Evolutionary conservation across 2,888 invertebrate species (phyloP).

Genomic region (Watsonalla binaria): DNA sequence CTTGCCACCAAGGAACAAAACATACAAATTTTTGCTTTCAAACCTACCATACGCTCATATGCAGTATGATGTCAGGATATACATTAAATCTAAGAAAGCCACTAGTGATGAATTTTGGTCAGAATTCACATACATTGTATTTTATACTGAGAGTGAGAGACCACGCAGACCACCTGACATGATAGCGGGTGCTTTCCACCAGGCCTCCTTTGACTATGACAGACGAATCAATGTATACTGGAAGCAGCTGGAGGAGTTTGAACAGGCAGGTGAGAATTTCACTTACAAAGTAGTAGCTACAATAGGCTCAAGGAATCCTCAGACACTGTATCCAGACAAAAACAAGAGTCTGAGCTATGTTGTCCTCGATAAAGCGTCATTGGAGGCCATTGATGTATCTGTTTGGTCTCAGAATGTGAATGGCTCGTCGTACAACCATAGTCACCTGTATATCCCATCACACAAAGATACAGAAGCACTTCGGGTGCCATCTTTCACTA

Average conservation of each 20-base stretch:
- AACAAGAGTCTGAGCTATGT: slow-evolving; percentile 81
- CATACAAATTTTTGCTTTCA: slow-evolving; percentile 66
- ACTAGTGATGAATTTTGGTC: slow-evolving; percentile 84
- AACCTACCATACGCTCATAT: slow-evolving; percentile 82
- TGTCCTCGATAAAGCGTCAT: slow-evolving; percentile 72
- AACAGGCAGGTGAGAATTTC: slow-evolving; percentile 87
- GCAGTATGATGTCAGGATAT: slow-evolving; percentile 85
- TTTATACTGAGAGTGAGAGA: slow-evolving; percentile 79
- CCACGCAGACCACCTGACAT: slow-evolving; percentile 85
- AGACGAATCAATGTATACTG: slow-evolving; percentile 87
- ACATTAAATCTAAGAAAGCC: slow-evolving; percentile 78
- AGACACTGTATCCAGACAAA: slow-evolving; percentile 60
- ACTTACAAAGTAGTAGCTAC: slow-evolving; percentile 80
- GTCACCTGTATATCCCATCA: slow-evolving; percentile 81
- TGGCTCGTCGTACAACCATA: slow-evolving; percentile 77
- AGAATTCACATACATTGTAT: slow-evolving; percentile 76
- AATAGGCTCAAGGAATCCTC: slow-evolving; percentile 44
- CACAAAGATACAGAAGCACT: slow-evolving; percentile 66
- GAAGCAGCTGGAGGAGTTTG: slow-evolving; percentile 83
- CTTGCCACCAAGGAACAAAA: slow-evolving; percentile 50
- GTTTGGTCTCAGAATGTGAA: slow-evolving; percentile 81
- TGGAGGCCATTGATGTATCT: slow-evolving; percentile 64
- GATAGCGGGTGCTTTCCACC: slow-evolving; percentile 86
- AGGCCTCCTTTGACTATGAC: slow-evolving; percentile 69
- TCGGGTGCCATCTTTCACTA: slow-evolving; percentile 79